Evolutionary conservation across 2,113 vertebrate genomes (phyloP), one percentile per base, ranked within the genome.

Genomic region (Strix uralensis): DNA sequence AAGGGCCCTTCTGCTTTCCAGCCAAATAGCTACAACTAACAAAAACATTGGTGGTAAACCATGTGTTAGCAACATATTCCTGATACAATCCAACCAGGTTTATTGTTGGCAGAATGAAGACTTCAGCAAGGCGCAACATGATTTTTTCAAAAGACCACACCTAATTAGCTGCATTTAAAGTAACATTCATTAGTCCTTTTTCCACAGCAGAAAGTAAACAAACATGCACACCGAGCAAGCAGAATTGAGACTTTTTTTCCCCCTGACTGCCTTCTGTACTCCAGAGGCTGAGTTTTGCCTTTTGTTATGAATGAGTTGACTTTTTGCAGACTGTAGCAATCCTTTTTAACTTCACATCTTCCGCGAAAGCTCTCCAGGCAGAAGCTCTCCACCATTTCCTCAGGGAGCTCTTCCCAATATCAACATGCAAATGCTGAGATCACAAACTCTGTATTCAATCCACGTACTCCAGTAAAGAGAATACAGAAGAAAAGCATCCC

Each of bases 91-190:
- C 55, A 27, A 42, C 15, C 25, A 59, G 51, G 75, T 85, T 90
- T 83, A 40, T 58, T 83, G 80, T 49, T 86, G 61, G 67, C 47
- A 80, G 51, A 30, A 58, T 0, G 4, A 79, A 61, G 47, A 69
- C 75, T 94, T 92, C 81, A 93, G 55, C 59, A 30, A 58, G 46
- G 57, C 61, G 42, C 16, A 54, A 22, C 17, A 23, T 25, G 23
- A 61, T 67, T 89, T 90, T 81, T 78, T 92, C 44, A 18, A 47
- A 88, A 59, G 79, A 42, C 80, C 80, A 44, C 59, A 89, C 78
- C 66, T 83, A 78, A 94, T 95, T 84, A 86, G 51, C 67, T 89
- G 89, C 62, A 66, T 49, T 65, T 61, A 65, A 86, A 63, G 66
- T 81, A 74, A 40, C 2, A 1, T 65, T 92, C 69, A 42, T 84